Conservation (phyloP, 2,888 invertebrate genomes). For the Nudaria mundana region DNA sequence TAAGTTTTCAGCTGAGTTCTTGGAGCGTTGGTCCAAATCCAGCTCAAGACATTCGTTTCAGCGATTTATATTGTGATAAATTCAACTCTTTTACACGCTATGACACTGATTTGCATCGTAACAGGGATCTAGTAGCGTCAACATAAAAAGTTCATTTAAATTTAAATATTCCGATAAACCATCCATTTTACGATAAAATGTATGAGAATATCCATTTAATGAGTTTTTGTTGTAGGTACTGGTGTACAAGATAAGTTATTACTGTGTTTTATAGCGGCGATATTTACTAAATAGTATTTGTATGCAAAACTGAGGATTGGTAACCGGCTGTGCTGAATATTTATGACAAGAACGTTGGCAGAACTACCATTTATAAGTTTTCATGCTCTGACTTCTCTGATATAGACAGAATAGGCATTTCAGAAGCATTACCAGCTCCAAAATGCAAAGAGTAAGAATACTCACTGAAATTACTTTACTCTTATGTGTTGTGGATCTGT, state of each 20-base stretch:
- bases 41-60: neutral
- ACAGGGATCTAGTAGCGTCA: constrained; percentile 3
- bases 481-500: too few species aligned
- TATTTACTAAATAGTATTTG: constrained; percentile 1
- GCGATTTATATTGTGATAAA: too few species aligned
- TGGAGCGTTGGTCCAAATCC: too few species aligned
- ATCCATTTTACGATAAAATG: constrained; percentile 3
- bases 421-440: too few species aligned
- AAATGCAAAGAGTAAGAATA: too few species aligned
- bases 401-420: too few species aligned
- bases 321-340: neutral
- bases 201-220: constrained; percentile 1
- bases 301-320: neutral
- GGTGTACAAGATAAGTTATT: neutral
- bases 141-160: constrained; percentile 3
- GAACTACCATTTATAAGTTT: too few species aligned
- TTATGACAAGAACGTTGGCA: neutral
- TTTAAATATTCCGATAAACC: constrained; percentile 6
- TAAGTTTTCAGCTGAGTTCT: too few species aligned
- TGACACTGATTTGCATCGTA: constrained; percentile 1
- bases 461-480: too few species aligned
- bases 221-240: neutral
- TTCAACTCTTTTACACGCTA: too few species aligned
- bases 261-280: constrained; percentile 1
- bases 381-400: too few species aligned